A percentile compares a stretch with the other conserved stretches of the same genome.
Conservation (phyloP, 2,797 vertebrate species). For the Ptychobarbus kaznakovi region DNA sequence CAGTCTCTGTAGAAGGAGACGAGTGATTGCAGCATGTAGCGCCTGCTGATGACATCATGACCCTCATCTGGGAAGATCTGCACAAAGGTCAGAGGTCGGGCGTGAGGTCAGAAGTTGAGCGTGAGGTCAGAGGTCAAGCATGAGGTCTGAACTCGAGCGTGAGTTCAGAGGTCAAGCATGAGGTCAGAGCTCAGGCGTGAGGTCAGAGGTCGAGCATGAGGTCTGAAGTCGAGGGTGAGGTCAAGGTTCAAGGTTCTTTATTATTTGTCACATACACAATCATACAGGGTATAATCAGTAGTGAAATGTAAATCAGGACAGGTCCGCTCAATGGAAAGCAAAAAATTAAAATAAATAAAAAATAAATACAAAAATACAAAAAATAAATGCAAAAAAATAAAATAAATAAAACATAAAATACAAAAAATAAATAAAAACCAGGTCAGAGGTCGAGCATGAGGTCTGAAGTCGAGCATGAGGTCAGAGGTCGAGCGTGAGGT, state of each 20-base stretch:
- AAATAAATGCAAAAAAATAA: no score
- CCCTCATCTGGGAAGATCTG: slow-evolving; percentile 96
- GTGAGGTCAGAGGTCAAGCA: not conserved
- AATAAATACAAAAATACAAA: no score
- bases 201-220: accelerated
- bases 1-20: slow-evolving; percentile 90
- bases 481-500: not conserved
- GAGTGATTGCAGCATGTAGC: slow-evolving; percentile 87
- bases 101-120: not conserved
- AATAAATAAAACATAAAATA: no score
- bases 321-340: no score
- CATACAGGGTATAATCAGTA: no score
- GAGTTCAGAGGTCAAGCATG: not conserved
- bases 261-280: no score
- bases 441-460: not conserved
- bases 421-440: no score
- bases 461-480: not conserved
- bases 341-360: no score
- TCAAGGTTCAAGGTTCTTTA: no score
- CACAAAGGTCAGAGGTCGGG: slow-evolving; percentile 10
- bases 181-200: not conserved
- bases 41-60: slow-evolving; percentile 82
- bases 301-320: no score
- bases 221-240: not conserved
- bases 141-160: not conserved